Conservation (phyloP, 2,113 vertebrate genomes). For the Coracopsis vasa region DNA sequence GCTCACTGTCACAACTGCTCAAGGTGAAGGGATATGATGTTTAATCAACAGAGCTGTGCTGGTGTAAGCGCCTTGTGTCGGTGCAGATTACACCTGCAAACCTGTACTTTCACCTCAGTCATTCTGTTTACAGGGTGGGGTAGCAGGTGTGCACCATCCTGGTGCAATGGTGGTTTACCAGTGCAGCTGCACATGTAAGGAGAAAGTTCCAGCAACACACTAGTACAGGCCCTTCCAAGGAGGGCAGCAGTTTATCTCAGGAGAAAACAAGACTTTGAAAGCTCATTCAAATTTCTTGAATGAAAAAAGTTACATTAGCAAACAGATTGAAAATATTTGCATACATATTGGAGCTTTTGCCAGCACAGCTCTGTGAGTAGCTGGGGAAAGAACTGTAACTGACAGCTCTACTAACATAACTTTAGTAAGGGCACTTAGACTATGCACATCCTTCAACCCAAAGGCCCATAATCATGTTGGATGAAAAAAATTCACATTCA, state of each 20-base stretch:
- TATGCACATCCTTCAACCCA: neutral
- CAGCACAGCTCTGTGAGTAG: neutral
- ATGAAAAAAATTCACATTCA: neutral
- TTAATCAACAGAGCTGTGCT: neutral
- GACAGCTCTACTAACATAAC: rapidly evolving
- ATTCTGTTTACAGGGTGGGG: neutral
- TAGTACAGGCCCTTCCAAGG: neutral
- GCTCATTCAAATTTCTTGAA: neutral
- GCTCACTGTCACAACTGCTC: neutral
- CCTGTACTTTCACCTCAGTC: neutral
- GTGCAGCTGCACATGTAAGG: rapidly evolving
- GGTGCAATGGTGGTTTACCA: neutral
- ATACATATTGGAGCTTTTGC: neutral
- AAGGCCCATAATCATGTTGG: rapidly evolving
- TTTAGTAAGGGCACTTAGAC: neutral
- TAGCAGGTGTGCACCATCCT: neutral
- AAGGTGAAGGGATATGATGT: neutral
- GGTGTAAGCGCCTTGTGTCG: rapidly evolving
- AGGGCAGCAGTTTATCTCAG: neutral
- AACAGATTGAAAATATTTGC: neutral
- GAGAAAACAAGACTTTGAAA: neutral
- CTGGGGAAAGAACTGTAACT: neutral
- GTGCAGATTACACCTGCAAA: neutral
- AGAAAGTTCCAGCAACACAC: neutral
- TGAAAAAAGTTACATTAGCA: neutral